phyloP scores from a whole-genome alignment of 1,140 invertebrate species.

The Onthophagus taurus region DNA sequence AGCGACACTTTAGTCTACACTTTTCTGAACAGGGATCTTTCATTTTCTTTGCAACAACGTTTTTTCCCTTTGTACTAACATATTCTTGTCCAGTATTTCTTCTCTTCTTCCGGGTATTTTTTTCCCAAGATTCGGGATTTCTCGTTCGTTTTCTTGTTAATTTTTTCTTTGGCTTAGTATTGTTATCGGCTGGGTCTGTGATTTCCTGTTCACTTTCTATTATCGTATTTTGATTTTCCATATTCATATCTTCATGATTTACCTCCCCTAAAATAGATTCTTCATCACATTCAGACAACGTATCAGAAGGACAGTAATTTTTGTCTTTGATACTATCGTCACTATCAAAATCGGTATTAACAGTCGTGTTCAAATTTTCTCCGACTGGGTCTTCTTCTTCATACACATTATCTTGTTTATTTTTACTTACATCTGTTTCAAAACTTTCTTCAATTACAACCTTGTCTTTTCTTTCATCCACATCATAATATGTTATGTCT shows the following conservation, averaged over 20 bases:
- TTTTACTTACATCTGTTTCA: too few species aligned
- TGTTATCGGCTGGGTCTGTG: too few species aligned
- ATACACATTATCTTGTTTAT: too few species aligned
- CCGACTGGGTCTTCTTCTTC: too few species aligned
- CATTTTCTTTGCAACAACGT: neutral
- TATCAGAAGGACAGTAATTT: slow-evolving; percentile 4
- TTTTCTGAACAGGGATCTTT: neutral
- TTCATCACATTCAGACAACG: neutral
- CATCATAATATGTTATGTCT: too few species aligned
- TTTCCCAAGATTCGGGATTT: slow-evolving; percentile 3
- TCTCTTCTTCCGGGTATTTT: slow-evolving; percentile 3
- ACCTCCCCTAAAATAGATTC: neutral
- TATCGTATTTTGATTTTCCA: neutral
- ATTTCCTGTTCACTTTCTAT: neutral
- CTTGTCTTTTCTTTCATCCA: too few species aligned
- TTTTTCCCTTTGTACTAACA: slow-evolving; percentile 1
- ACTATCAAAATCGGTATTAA: neutral
- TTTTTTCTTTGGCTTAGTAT: neutral
- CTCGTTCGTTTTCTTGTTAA: neutral
- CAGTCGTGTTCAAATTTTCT: too few species aligned
- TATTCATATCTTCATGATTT: neutral
- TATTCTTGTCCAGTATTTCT: slow-evolving; percentile 7
- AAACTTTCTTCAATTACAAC: too few species aligned
- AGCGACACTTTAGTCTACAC: slow-evolving; percentile 4
- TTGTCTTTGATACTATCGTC: slow-evolving; percentile 1